Evolutionary conservation across 2,888 invertebrate species (phyloP), one percentile per base, ranked within the genome.

Genomic region (Incurvaria masculella): DNA sequence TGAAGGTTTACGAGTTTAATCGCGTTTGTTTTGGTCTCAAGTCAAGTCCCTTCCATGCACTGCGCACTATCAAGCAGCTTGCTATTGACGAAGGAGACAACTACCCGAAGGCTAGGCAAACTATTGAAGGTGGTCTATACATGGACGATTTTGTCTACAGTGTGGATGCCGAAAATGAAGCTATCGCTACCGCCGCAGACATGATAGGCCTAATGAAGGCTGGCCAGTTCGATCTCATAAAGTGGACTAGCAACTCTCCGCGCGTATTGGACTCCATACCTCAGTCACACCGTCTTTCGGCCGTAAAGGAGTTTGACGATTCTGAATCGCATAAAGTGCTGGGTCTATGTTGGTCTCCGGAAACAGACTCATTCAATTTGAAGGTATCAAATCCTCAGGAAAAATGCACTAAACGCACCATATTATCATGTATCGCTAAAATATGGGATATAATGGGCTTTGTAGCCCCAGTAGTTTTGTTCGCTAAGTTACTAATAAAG

Each of bases 401-500:
- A 8, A 44, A 23, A 17, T 55, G 53, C 39, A 55, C 52, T n/a
- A 55, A 55, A 43, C 52, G 54, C 6, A 40, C 21, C 14, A 56
- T 56, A 6, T 40, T 56, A 18, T 55, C 49, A 2, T 43, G 45
- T n/a, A 43, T 51, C 18, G 52, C 52, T 8, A 47, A 49, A 17
- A 42, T 53, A 10, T 52, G 51, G 52, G 53, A 53, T 20, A n/a
- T 51, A 10, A 49, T 52, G 49, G 52, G 52, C 6, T 50, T 52
- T 11, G 49, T 48, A 16, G 53, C 52, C 6, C 53, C 52, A 8
- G 44, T 47, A 2, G 45, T 51, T 11, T 16, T 51, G 27, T 46
- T 41, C 11, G 51, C 51, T 2, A 54, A 54, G 43, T 39, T 53
- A 14, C 18, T 53, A 21, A 50, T 53, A 26, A 50, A 52, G 33